phyloP scores from a whole-genome alignment of 2,113 vertebrate species.

The Vulpes vulpes region DNA sequence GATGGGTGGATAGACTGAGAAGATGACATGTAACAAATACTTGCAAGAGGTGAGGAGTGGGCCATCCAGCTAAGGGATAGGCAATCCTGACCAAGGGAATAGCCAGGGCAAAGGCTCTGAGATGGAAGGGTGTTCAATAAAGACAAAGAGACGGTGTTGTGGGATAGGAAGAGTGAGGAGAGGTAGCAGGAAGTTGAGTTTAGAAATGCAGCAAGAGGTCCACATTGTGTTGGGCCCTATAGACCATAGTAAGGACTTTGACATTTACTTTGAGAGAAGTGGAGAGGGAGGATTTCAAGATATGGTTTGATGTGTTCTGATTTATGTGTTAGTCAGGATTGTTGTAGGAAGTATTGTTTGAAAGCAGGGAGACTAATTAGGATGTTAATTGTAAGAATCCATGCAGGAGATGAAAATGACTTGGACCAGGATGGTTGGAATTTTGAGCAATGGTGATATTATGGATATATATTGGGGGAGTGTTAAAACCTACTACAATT shows the following conservation, averaged over 20 bases:
- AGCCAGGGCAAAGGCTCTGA: neutral
- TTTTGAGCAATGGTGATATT: neutral
- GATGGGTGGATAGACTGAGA: neutral
- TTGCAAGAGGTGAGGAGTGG: neutral
- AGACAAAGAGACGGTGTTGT: neutral
- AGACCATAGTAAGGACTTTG: neutral
- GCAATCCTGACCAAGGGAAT: neutral
- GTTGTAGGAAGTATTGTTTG: neutral
- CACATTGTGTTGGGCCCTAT: no score
- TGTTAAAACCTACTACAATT: neutral
- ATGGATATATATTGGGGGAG: neutral
- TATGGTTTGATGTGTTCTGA: neutral
- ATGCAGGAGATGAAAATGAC: neutral
- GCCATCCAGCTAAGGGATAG: neutral
- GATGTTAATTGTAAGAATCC: neutral
- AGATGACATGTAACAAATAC: neutral
- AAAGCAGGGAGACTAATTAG: neutral
- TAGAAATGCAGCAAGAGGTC: neutral
- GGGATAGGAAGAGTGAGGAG: neutral
- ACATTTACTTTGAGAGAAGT: neutral
- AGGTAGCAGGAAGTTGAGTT: neutral
- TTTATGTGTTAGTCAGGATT: neutral
- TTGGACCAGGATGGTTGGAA: neutral
- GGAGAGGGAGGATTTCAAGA: neutral
- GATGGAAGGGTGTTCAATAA: neutral